Evolutionary conservation across 2,113 vertebrate species (phyloP).

Genomic region (Pseudonaja textilis): DNA sequence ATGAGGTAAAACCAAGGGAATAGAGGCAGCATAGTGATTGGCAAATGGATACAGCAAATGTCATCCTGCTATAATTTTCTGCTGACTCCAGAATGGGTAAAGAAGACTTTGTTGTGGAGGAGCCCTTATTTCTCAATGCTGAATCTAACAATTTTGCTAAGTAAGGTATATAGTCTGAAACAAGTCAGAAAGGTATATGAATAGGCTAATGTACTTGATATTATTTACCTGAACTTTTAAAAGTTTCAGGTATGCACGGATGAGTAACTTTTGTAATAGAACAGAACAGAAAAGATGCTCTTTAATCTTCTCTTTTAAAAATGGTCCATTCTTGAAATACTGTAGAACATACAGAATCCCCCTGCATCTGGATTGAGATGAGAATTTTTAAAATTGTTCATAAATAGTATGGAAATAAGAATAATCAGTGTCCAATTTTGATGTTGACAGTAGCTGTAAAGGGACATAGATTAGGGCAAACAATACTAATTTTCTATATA

Average conservation of each 20-base stretch:
- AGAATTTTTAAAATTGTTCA: neutral
- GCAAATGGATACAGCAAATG: neutral
- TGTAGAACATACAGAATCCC: neutral
- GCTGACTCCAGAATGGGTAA: neutral
- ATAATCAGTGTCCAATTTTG: neutral
- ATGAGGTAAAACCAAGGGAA: neutral
- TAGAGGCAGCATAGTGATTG: neutral
- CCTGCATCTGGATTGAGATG: neutral
- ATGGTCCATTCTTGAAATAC: neutral
- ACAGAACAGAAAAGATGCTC: neutral
- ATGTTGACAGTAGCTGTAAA: neutral
- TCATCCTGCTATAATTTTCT: neutral
- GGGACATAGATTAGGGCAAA: neutral
- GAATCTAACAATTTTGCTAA: neutral
- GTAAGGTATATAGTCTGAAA: neutral
- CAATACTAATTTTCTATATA: neutral
- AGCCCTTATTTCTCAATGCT: neutral
- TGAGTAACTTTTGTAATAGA: neutral
- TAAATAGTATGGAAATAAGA: neutral
- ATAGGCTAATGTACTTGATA: neutral
- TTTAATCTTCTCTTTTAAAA: neutral
- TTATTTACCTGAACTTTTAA: neutral
- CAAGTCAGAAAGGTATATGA: neutral
- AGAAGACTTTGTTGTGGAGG: neutral
- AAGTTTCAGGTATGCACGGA: neutral